Conservation (phyloP, 2,113 vertebrate species). For the Tenebrosternarchus preto region DNA sequence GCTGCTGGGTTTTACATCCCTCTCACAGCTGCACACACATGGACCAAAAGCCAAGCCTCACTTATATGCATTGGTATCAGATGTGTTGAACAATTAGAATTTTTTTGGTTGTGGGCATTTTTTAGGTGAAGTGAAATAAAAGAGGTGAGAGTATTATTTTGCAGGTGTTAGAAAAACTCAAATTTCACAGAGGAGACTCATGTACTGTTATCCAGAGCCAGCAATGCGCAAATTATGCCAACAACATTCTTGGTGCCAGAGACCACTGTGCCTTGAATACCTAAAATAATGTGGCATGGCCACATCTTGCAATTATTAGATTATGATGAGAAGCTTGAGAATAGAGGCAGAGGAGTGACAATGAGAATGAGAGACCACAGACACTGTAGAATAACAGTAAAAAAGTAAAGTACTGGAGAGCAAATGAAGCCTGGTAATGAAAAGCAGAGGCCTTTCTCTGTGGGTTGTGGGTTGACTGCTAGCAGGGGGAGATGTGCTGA, state of each 20-base stretch:
- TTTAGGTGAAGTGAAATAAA: slow-evolving; percentile 19
- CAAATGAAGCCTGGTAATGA: neutral
- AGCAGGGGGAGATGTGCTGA: neutral
- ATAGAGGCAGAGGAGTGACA: neutral
- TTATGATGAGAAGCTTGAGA: neutral
- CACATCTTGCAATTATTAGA: neutral
- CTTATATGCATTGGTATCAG: neutral
- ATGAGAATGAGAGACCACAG: neutral
- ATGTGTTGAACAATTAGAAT: neutral
- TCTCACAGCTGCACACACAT: slow-evolving; percentile 65
- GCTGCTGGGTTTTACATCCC: slow-evolving; percentile 68
- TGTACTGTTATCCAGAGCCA: neutral
- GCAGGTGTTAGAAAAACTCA: slow-evolving; percentile 3
- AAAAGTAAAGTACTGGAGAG: neutral
- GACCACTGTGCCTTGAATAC: neutral
- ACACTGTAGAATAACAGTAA: neutral
- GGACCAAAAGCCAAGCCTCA: neutral
- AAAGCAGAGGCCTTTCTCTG: neutral
- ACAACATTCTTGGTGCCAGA: slow-evolving; percentile 12
- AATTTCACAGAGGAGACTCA: neutral
- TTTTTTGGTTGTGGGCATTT: neutral
- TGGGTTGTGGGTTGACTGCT: neutral
- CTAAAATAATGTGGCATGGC: neutral
- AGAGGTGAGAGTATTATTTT: slow-evolving; percentile 22
- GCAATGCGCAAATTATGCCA: neutral